phyloP scores from a whole-genome alignment of 2,888 invertebrate genomes.

The Euclidia mi region DNA sequence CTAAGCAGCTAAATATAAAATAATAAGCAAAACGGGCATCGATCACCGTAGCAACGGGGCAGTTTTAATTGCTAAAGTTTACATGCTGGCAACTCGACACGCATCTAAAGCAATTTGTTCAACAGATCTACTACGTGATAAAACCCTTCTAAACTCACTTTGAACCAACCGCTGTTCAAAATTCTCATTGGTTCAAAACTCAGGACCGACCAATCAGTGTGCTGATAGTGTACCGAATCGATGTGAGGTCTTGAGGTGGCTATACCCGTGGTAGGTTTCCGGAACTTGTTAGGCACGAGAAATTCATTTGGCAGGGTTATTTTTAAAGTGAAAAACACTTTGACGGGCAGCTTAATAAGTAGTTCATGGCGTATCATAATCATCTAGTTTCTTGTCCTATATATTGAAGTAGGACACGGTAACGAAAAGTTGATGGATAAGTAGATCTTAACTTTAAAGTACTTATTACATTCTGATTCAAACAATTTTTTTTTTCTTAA shows the following conservation, averaged over 20 bases:
- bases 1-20: constrained; percentile 27
- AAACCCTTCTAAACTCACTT: too few species aligned
- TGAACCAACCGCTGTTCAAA: too few species aligned
- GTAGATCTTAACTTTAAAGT: not conserved
- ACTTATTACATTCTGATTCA: too few species aligned
- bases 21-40: constrained; percentile 41
- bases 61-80: constrained; percentile 76
- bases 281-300: constrained; percentile 41
- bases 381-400: constrained; percentile 13
- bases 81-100: constrained; percentile 58
- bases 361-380: constrained; percentile 14
- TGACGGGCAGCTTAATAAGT: not conserved
- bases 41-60: constrained; percentile 61
- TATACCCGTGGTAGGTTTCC: too few species aligned
- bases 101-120: constrained; percentile 68
- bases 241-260: too few species aligned
- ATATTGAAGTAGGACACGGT: not conserved
- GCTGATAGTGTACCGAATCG: too few species aligned
- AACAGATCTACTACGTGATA: too few species aligned
- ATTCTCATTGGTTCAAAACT: too few species aligned
- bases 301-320: constrained; percentile 40
- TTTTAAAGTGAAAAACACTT: constrained; percentile 20
- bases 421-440: not conserved
- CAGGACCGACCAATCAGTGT: too few species aligned
- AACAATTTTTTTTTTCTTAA: too few species aligned